phyloP scores from a whole-genome alignment of 2,888 invertebrate genomes.

The Zaprionus lineosus region DNA sequence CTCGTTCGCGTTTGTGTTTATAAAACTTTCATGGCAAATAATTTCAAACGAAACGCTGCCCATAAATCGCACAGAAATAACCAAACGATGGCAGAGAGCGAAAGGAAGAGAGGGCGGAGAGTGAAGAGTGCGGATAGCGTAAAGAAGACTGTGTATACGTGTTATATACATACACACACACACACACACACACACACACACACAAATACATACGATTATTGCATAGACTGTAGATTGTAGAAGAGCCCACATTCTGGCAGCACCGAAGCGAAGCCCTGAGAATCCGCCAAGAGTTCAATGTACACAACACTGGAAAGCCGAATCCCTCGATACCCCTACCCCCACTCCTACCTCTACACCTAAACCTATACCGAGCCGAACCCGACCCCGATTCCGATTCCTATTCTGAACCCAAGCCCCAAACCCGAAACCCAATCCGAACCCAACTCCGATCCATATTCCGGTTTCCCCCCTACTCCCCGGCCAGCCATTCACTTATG shows the following conservation, averaged over 20 bases:
- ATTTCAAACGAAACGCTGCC: slow-evolving; percentile 52
- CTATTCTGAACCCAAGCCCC: no score
- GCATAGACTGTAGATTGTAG: background rate
- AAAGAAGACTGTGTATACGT: no score
- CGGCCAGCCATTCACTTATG: background rate
- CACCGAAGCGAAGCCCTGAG: no score
- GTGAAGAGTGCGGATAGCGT: no score
- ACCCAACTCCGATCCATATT: no score
- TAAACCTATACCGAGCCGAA: no score
- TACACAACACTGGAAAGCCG: no score
- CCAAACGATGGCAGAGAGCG: background rate
- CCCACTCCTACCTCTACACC: no score
- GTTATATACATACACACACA: background rate
- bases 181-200: background rate
- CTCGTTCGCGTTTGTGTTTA: slow-evolving; percentile 43
- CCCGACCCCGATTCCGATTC: no score
- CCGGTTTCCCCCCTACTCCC: no score
- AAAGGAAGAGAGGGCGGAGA: background rate
- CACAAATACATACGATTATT: background rate
- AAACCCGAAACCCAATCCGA: no score
- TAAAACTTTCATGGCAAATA: slow-evolving; percentile 51
- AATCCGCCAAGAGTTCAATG: slow-evolving; percentile 57
- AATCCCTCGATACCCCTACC: slow-evolving; percentile 4
- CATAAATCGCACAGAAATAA: slow-evolving; percentile 59
- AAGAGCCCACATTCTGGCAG: no score